Evolutionary conservation across 1,140 invertebrate species (phyloP).

Genomic region (Bathynomus jamesi): DNA sequence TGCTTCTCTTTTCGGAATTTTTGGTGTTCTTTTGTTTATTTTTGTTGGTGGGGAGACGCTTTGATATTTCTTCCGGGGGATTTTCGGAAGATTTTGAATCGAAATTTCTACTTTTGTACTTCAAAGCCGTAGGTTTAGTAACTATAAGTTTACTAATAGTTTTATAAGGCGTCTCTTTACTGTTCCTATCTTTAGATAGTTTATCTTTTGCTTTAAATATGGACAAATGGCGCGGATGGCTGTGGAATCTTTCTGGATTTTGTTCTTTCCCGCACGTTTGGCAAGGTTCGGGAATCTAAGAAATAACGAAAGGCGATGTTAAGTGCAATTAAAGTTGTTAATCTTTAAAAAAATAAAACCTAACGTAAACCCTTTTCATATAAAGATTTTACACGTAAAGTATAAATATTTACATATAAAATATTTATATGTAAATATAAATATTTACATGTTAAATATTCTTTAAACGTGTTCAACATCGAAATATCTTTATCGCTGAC

Average conservation of each 20-base stretch:
- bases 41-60: background rate
- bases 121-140: constrained; percentile 50
- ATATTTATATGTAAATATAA: too few species aligned
- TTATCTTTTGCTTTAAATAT: constrained; percentile 19
- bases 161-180: background rate
- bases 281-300: constrained; percentile 48
- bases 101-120: constrained; percentile 45
- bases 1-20: background rate
- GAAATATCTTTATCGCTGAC: too few species aligned
- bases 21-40: background rate
- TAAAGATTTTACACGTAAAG: too few species aligned
- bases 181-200: background rate
- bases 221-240: constrained; percentile 46
- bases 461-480: too few species aligned
- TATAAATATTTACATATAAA: too few species aligned
- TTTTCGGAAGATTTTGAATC: background rate
- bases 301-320: too few species aligned
- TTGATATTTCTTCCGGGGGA: background rate
- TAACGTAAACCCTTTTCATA: too few species aligned
- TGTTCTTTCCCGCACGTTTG: constrained; percentile 50
- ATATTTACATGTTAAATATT: too few species aligned
- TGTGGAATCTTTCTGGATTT: constrained; percentile 54
- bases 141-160: constrained; percentile 42
- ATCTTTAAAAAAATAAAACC: too few species aligned
- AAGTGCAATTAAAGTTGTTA: too few species aligned